Percentiles rank a stretch among this genome's conserved stretches.
These are phyloP conservation scores for Homarus gammarus DNA, from an alignment of 2,888 invertebrate genomes.

Conservation along the genomic window DNA sequence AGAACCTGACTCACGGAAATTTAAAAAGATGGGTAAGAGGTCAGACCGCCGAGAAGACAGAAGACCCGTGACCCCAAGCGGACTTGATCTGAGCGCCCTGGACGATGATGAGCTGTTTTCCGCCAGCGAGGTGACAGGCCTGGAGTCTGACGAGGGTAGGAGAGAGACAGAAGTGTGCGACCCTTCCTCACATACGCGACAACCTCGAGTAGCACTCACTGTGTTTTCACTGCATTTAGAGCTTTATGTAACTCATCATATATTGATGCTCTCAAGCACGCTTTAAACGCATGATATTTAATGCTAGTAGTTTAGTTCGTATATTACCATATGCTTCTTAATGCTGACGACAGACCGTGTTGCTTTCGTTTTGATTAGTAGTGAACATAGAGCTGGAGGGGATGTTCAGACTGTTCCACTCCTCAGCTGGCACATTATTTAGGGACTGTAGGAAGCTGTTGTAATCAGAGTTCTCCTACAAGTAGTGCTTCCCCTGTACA, in stretches of 20 bases:
- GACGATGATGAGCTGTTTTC: slow-evolving; percentile 37
- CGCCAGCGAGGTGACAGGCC: slow-evolving; percentile 41
- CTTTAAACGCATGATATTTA: background rate
- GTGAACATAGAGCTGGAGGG: no score
- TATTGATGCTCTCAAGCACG: background rate
- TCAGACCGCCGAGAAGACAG: background rate
- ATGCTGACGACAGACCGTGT: no score
- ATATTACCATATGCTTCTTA: no score
- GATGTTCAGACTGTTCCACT: no score
- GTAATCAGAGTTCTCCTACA: no score
- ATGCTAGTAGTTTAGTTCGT: background rate
- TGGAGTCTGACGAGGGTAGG: slow-evolving; percentile 70
- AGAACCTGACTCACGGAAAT: background rate
- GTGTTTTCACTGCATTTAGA: background rate
- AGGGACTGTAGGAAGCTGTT: no score
- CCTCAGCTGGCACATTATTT: no score
- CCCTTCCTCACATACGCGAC: background rate
- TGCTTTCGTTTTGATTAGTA: no score
- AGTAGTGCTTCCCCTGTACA: no score
- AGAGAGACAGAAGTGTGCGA: background rate
- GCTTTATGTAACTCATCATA: background rate
- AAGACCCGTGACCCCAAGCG: slow-evolving; percentile 10
- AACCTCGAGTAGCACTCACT: background rate
- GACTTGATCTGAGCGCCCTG: background rate
- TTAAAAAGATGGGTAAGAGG: background rate